These are phyloP conservation scores for Drosophila anceps DNA, from an alignment of 2,888 invertebrate species.

Conservation along the genomic window DNA sequence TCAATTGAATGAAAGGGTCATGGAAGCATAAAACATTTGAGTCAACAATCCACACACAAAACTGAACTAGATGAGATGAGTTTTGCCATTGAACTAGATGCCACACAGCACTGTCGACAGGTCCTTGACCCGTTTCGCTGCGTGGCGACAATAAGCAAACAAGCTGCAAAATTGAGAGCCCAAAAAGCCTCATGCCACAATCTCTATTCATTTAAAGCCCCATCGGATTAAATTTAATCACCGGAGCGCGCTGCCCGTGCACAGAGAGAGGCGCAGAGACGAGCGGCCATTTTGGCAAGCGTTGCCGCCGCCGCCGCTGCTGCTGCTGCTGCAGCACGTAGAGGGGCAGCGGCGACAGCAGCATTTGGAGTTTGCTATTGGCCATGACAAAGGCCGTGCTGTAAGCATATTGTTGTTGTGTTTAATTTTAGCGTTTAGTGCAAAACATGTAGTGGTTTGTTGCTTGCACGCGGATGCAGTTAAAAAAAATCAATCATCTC, in stretches of 20 bases:
- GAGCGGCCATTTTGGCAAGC: slow-evolving; percentile 84
- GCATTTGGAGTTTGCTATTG: slow-evolving; percentile 50
- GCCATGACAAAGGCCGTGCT: slow-evolving; percentile 48
- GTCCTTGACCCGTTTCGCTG: slow-evolving; percentile 58
- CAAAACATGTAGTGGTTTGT: slow-evolving; percentile 13
- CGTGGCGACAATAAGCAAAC: slow-evolving; percentile 16
- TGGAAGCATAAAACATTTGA: neutral
- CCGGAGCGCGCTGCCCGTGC: slow-evolving; percentile 39
- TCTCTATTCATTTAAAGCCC: slow-evolving; percentile 50
- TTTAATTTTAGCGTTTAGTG: slow-evolving; percentile 47
- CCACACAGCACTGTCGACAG: slow-evolving; percentile 25
- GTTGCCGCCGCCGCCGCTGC: slow-evolving; percentile 28
- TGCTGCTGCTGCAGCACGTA: slow-evolving; percentile 28
- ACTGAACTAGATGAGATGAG: neutral
- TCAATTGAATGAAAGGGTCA: neutral
- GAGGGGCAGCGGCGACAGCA: slow-evolving; percentile 14
- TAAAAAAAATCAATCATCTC: slow-evolving; percentile 72
- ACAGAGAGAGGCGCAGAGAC: slow-evolving; percentile 53
- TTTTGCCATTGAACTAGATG: slow-evolving; percentile 24
- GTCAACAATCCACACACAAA: neutral
- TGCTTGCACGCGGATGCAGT: slow-evolving; percentile 59
- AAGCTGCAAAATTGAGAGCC: slow-evolving; percentile 26
- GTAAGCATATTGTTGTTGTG: slow-evolving; percentile 16
- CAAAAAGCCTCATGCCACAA: slow-evolving; percentile 43
- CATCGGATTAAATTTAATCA: slow-evolving; percentile 64